Base-by-base conservation (phyloP, 2,888 invertebrate genomes). In the Cosmopolites sordidus region DNA sequence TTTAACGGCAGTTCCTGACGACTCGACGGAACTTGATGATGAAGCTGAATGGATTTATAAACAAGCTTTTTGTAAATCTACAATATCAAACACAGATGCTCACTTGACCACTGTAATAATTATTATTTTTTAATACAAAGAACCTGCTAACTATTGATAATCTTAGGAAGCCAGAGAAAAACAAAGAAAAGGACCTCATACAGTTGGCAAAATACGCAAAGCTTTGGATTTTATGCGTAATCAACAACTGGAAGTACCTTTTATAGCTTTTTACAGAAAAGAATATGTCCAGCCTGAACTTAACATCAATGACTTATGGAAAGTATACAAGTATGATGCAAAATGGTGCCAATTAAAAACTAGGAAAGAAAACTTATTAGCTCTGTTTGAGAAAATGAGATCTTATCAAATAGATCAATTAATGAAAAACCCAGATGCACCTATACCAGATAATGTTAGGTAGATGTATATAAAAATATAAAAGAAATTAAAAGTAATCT, bases 21-120 rank as follows among this genome's bases (percentile, higher is more conserved):
- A 87, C 54, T 89, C 89, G 11, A 84, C 84, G 0, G 98, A 99
- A 71, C 70, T 98, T 37, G 90, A 93, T 47, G 89, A 92, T 48
- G 99, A 99, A 72, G 91, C 98, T 0, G 90, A 94, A 64, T 99
- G 99, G 99, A 96, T 99, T 60, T 95, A 92, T 72, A 89, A 90
- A 63, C 89, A 91, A 69, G 96, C 93, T 0, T 98, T 98, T 76
- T 82, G 86, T 61, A 89, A 88, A 62, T 82, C 87, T 0, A 81
- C 89, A 0, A 84, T 94, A 1, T 92, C 94, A 0, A 83, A 84
- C 56, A 91, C 92, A 74, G 88, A 83, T 59, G 75, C 81, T 0
- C 76, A 79, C 63, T 64, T 78, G 37, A 77, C 74, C 22, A 27
- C 3, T 43, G 15, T 11, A 33, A 12, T 33, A 33, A n/a, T 33